Evolutionary conservation across 2,797 vertebrate genomes (phyloP).

Genomic region (Poecilia wingei): DNA sequence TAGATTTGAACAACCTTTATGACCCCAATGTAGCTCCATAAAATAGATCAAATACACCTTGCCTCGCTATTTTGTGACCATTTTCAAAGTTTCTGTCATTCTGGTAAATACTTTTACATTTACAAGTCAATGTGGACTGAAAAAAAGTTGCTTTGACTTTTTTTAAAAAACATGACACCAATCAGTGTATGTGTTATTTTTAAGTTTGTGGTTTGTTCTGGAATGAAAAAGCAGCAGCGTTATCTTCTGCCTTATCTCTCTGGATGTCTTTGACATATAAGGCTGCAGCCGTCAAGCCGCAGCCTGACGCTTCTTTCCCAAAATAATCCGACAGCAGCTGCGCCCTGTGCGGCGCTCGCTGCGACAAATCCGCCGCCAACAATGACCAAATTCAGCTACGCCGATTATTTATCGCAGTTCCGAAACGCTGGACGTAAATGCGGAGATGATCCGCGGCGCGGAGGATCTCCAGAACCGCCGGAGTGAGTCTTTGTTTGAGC

Average conservation of each 20-base stretch:
- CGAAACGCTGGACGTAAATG: conserved; percentile 77
- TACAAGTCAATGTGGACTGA: background rate
- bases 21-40: too few relatives aligned
- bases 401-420: conserved; percentile 93
- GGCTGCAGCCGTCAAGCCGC: conserved; percentile 76
- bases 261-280: conserved; percentile 89
- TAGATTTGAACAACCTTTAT: too few relatives aligned
- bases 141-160: background rate
- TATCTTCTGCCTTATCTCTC: conserved; percentile 71
- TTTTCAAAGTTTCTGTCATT: background rate
- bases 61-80: background rate
- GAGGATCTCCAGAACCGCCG: conserved; percentile 62
- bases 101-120: background rate
- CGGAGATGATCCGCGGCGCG: conserved; percentile 51
- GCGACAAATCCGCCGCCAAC: conserved; percentile 24
- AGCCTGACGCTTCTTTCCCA: conserved; percentile 88
- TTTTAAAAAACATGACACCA: background rate
- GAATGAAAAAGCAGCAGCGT: conserved; percentile 3
- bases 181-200: background rate
- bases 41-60: background rate
- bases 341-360: conserved; percentile 67
- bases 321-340: conserved; percentile 94
- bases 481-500: conserved; percentile 75
- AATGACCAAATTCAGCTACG: conserved; percentile 94
- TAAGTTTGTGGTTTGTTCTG: conserved; percentile 12